Percentiles rank a stretch among this genome's conserved stretches.
Conservation (phyloP, 2,797 vertebrate species). For the Dipus sagitta region DNA sequence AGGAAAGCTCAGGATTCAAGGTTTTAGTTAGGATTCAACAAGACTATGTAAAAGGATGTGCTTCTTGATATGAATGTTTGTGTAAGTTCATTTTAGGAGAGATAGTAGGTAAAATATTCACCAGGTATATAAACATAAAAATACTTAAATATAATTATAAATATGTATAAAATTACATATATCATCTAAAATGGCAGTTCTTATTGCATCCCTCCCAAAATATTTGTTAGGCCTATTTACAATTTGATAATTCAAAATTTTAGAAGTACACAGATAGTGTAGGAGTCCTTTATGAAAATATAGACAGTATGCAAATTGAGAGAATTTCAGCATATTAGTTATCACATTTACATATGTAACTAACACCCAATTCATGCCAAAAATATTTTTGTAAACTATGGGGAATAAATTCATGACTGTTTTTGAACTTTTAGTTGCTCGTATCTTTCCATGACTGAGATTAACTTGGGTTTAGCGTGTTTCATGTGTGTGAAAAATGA, state of each 20-base stretch:
- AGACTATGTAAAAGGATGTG: slow-evolving; percentile 37
- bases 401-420: neutral
- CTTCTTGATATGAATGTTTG: neutral
- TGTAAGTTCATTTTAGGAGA: slow-evolving; percentile 20
- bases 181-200: neutral
- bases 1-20: slow-evolving; percentile 10
- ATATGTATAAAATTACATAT: neutral
- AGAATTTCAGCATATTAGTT: neutral
- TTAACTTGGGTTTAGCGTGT: neutral
- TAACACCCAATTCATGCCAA: neutral
- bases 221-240: neutral
- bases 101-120: neutral
- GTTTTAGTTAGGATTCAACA: slow-evolving; percentile 51
- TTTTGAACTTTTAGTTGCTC: slow-evolving; percentile 11
- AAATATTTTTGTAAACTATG: neutral
- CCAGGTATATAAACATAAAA: neutral
- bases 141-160: neutral
- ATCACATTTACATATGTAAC: neutral
- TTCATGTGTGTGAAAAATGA: slow-evolving; percentile 8
- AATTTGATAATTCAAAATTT: slow-evolving; percentile 38
- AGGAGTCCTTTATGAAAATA: neutral
- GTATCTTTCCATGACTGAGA: neutral
- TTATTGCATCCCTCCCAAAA: slow-evolving; percentile 14
- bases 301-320: neutral
- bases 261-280: neutral